Evolutionary conservation across 2,888 invertebrate genomes (phyloP), one percentile per base, ranked within the genome.

Genomic region (Vandiemenella viatica): DNA sequence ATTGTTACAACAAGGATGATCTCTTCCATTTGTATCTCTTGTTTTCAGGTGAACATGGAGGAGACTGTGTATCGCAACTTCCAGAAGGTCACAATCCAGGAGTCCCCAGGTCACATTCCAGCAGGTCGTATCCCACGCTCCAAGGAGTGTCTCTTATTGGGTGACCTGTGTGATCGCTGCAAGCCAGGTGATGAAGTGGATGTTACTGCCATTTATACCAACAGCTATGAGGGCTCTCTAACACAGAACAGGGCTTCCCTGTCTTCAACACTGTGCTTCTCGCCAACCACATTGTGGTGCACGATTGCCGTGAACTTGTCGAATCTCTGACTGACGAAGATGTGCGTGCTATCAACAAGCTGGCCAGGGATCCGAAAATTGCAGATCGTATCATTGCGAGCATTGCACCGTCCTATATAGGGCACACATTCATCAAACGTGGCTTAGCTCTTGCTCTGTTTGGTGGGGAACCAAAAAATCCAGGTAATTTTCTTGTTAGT

Each of bases 101-200:
- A 98, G 70, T 92, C 93, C 3, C 98, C 98, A 0, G 95, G 97
- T 0, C 83, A 92, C 57, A 92, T 99, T 48, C 93, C 96, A 0
- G 95, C 98, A 1, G 98, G 98, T 7, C 79, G 98, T 32, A 84
- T 99, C 50, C 98, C 98, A 0, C 77, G 98, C 6, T 93, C 95
- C 48, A 99, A 99, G 67, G 97, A 99, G 63, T 90, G 91, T 60
- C 86, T 98, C 54, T 69, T 98, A 45, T 64, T 96, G 22, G 85
- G 92, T 0, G 98, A 99, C 70, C 71, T 99, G 7, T 97, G 97
- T 58, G 98, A 98, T 65, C 74, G 86, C 4, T 96, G 95, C 68
- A 97, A 97, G 65, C 98, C 98, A 0, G 98, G 98, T 0, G 98
- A 98, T 64, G 98, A 99, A 68, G 82, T 99, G 19, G 97, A 91